Base-by-base conservation (phyloP, 2,888 invertebrate species). In the Orthosia incerta region DNA sequence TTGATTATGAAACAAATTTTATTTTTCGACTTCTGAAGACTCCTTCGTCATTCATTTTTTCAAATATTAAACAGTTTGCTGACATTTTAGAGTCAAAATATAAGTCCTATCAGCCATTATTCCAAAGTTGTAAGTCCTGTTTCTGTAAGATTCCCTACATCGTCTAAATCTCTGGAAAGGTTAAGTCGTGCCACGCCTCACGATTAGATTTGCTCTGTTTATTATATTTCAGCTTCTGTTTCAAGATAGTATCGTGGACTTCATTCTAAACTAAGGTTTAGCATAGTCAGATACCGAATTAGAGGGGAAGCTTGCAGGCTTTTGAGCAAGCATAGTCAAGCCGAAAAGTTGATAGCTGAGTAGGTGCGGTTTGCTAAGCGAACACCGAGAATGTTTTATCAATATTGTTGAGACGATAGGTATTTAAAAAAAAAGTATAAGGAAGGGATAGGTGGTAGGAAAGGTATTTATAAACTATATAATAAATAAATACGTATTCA, bases 131-230 rank as follows among this genome's bases (percentile, higher is more conserved):
- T 67, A 57, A 62, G 59, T 72, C 51, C 67, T 60, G 63, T 56
- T 82, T 31, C 45, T 63, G 59, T 67, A 61, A 61, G 55, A 61
- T 65, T 79, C 70, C 50, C 60, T 79, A 50, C 74, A 68, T 70
- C 67, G 67, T 13, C 46, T 31, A 45, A 15, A 53, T 56, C 80
- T 73, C 67, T 60, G 53, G 61, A 84, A 84, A 82, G 85, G 85
- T 74, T 39, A 74, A 79, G 31, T 84, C 85, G 83, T 84, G 83
- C 63, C 64, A 62, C 64, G 71, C 72, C 62, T 76, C 85, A 85
- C 82, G 85, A 82, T 82, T 71, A 70, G 67, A 85, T 85, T 71
- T 79, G 68, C 61, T 75, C 65, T 70, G 79, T 74, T 76, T 76
- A 75, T 65, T 50, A 74, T 71, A 74, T 63, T 82, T 45, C 20